Evolutionary conservation across 2,888 invertebrate genomes (phyloP).

Genomic region (Frankliniella fusca): DNA sequence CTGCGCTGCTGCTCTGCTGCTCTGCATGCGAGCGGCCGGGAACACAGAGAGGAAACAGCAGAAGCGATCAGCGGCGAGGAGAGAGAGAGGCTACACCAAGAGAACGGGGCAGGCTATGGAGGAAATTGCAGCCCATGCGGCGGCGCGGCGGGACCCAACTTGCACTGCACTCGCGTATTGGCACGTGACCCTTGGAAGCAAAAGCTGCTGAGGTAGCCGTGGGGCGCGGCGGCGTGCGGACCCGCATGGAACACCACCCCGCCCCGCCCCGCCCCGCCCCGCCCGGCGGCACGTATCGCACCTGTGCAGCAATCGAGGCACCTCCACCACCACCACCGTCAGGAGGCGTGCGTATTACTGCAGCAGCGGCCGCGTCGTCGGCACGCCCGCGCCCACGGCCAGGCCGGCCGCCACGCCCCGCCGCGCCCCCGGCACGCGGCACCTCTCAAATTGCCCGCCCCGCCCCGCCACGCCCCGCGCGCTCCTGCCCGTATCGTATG

Average conservation of each 20-base stretch:
- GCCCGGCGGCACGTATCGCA: background rate
- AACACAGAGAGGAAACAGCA: too few relatives aligned
- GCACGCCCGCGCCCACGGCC: background rate
- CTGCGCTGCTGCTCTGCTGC: too few relatives aligned
- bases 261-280: background rate
- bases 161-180: too few relatives aligned
- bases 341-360: background rate
- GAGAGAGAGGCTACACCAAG: too few relatives aligned
- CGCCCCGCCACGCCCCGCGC: background rate
- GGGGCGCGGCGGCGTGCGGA: background rate
- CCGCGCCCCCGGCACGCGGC: background rate
- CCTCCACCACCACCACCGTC: background rate
- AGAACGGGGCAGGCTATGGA: too few relatives aligned
- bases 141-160: too few relatives aligned
- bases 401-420: background rate
- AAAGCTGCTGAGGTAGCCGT: background rate
- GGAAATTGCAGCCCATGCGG: too few relatives aligned
- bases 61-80: too few relatives aligned
- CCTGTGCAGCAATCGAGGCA: background rate
- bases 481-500: background rate
- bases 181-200: too few relatives aligned
- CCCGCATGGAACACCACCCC: background rate
- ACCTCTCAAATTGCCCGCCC: background rate
- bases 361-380: background rate
- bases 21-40: too few relatives aligned